Conservation (phyloP, 1,140 invertebrate species). For the Tribolium madens region DNA sequence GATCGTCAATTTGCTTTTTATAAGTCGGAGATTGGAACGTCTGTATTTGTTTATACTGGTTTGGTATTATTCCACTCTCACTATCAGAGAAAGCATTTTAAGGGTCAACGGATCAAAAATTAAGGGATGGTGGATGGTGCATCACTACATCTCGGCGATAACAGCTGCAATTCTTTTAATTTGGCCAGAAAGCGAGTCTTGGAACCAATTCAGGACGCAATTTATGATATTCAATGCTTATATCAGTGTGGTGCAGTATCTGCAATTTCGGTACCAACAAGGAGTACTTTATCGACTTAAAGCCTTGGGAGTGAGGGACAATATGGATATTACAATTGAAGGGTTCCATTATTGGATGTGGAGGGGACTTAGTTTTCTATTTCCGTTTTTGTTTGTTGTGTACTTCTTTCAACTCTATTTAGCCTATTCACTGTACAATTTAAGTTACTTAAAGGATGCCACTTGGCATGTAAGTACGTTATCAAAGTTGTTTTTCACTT, state of each 20-base stretch:
- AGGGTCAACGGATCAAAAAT: constrained; percentile 88
- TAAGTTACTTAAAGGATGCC: constrained; percentile 80
- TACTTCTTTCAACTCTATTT: constrained; percentile 97
- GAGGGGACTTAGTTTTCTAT: constrained; percentile 92
- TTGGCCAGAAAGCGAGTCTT: constrained; percentile 94
- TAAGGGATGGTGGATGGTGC: constrained; percentile 96
- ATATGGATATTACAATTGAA: constrained; percentile 99
- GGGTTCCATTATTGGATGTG: constrained; percentile 99
- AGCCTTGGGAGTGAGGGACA: constrained; percentile 92
- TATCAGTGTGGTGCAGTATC: constrained; percentile 72
- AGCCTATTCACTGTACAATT: constrained; percentile 84
- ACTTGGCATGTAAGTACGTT: constrained; percentile 93
- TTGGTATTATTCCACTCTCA: constrained; percentile 98
- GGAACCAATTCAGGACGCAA: constrained; percentile 89
- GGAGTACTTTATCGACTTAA: constrained; percentile 94
- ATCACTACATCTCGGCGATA: constrained; percentile 97
- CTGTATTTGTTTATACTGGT: constrained; percentile 94
- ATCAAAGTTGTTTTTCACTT: constrained; percentile 82
- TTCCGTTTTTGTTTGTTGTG: constrained; percentile 96
- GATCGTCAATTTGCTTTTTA: constrained; percentile 81
- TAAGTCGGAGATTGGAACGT: constrained; percentile 86
- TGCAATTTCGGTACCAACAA: constrained; percentile 90
- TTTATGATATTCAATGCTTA: constrained; percentile 94
- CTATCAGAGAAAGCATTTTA: constrained; percentile 96
- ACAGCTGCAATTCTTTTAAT: constrained; percentile 92